Conservation (phyloP, 1,140 invertebrate genomes). For the Glossosoma conforme region DNA sequence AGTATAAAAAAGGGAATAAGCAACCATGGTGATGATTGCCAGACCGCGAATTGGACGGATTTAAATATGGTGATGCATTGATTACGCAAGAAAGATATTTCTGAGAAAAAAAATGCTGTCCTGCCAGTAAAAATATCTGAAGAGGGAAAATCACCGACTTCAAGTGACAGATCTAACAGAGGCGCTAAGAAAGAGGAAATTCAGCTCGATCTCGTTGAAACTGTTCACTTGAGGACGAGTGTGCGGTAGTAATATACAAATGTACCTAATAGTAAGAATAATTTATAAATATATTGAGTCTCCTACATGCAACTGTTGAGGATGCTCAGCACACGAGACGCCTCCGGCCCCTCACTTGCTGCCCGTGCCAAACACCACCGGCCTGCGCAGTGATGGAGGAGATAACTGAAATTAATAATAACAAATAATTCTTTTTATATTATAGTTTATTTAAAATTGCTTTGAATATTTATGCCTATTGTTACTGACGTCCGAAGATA, state of each 20-base stretch:
- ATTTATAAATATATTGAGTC: not conserved
- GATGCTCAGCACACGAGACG: not conserved
- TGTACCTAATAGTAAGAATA: slow-evolving; percentile 10
- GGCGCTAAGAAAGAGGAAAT: slow-evolving; percentile 35
- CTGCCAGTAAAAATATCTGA: not conserved
- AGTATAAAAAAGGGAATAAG: too few relatives aligned
- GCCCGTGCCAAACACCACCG: slow-evolving; percentile 15
- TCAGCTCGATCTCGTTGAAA: slow-evolving; percentile 19
- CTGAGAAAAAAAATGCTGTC: not conserved
- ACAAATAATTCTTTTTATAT: slow-evolving; percentile 4
- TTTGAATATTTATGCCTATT: not conserved
- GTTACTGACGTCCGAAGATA: not conserved
- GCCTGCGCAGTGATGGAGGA: slow-evolving; percentile 23
- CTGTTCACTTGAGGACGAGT: not conserved
- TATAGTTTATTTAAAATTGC: not conserved
- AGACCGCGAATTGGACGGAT: too few relatives aligned
- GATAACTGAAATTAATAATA: slow-evolving; percentile 22
- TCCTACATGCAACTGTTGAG: not conserved
- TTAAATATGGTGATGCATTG: not conserved
- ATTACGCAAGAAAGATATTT: not conserved
- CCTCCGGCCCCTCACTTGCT: slow-evolving; percentile 7
- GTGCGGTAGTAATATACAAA: slow-evolving; percentile 22
- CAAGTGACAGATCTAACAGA: slow-evolving; percentile 18
- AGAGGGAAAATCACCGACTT: slow-evolving; percentile 6
- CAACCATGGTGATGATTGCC: too few relatives aligned